Conservation (phyloP, 53 echinoderm and acorn worm genomes). For the Stichopus horrens region DNA sequence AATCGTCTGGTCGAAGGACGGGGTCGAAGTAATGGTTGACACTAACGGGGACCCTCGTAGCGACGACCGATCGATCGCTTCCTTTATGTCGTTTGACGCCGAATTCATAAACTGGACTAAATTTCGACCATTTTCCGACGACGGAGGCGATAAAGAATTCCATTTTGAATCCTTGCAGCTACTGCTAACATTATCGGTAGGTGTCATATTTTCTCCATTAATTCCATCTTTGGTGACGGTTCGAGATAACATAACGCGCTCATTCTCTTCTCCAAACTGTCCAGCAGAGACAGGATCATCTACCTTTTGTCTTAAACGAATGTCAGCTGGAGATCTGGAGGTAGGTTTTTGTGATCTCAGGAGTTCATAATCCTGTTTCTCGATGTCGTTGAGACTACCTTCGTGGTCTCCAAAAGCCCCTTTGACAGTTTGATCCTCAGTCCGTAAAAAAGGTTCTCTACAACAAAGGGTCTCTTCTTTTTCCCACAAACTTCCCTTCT, state of each 20-base stretch:
- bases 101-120: conserved; percentile 90
- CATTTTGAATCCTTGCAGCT: not conserved
- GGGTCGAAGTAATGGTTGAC: not conserved
- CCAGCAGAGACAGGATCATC: not conserved
- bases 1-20: not conserved
- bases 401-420: not conserved
- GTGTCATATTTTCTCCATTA: not conserved
- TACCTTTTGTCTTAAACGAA: not conserved
- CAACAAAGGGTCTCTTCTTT: not conserved
- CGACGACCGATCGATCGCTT: conserved; percentile 82
- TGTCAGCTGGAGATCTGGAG: not conserved
- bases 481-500: not conserved
- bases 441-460: not conserved
- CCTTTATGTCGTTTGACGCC: conserved; percentile 95
- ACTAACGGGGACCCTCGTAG: not conserved
- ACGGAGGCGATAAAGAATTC: not conserved
- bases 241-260: not conserved
- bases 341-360: too few relatives aligned
- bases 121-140: conserved; percentile 54
- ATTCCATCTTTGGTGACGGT: not conserved
- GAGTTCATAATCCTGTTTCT: too few relatives aligned
- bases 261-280: not conserved
- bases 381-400: too few relatives aligned
- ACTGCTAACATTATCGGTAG: not conserved
- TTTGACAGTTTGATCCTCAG: not conserved